Conservation (phyloP, 2,113 vertebrate species). For the Tapirus terrestris region DNA sequence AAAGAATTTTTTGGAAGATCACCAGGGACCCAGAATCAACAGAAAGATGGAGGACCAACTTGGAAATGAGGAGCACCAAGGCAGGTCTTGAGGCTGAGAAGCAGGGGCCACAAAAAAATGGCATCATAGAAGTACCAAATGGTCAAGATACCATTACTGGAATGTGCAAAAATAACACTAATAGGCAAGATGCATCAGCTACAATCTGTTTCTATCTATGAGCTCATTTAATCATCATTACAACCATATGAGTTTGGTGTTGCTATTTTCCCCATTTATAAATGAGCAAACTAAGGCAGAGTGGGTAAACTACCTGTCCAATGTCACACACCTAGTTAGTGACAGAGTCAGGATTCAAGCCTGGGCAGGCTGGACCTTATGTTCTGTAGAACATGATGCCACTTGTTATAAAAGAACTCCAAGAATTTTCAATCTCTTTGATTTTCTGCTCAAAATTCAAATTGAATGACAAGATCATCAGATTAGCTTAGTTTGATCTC, state of each 20-base stretch:
- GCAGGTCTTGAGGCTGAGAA: not conserved
- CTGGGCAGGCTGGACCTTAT: not conserved
- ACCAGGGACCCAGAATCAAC: not conserved
- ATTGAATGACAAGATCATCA: not conserved
- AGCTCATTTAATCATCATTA: not conserved
- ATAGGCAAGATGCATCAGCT: not conserved
- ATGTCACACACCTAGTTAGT: not conserved
- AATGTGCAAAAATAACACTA: not conserved
- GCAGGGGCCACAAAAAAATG: not conserved
- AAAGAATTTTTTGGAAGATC: not conserved
- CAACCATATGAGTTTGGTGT: not conserved
- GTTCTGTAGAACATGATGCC: not conserved
- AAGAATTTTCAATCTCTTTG: not conserved
- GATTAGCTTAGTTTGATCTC: not conserved
- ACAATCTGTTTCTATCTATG: not conserved
- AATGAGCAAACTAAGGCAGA: not conserved
- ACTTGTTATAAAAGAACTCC: not conserved
- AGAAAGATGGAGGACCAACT: not conserved
- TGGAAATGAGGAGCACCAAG: not conserved
- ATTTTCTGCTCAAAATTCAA: not conserved
- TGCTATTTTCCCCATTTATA: not conserved
- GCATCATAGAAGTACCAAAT: not conserved
- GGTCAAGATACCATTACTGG: accelerated
- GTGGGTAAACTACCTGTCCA: not conserved
- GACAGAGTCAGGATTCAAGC: not conserved